Base-by-base conservation (phyloP, 2,113 vertebrate species). In the Hemiprocne comata region DNA sequence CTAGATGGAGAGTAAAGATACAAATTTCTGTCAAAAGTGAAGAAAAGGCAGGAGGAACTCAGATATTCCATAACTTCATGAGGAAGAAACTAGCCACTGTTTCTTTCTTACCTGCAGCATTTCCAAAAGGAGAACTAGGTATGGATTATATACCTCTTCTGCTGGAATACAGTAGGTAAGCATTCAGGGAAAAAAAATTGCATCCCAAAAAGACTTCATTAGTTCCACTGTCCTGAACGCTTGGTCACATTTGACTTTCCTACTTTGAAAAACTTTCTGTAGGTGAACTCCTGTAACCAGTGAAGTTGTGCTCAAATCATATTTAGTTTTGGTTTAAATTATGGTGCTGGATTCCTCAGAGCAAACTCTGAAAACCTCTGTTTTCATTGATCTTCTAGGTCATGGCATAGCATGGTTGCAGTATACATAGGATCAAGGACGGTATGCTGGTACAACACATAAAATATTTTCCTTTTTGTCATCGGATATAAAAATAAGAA, bases 381-480 rank as follows among this genome's bases (percentile, higher is more conserved):
- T 83, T 84, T 95, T 83, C 87, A 80, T 74, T 94, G 88, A 94
- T 95, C 92, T 84, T 74, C 19, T 64, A 86, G 95, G 83, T 94
- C 94, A 67, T 28, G 61, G 42, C 83, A 81, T n/a, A 67, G 25
- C 13, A 38, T 42, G 33, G 46, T 54, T 77, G 55, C 34, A 71
- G 40, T 24, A 58, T 34, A 66, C 34, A 33, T 18, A 38, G 34
- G 86, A 90, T 93, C 83, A 96, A 81, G 80, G 83, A 84, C 46
- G 51, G 24, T 81, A 29, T 40, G 67, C 54, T 33, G 21, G 19
- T 19, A 58, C 38, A 3, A 3, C 46, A 95, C 72, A 88, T 55
- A 44, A 86, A 85, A 80, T 75, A 55, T 4, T 42, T 4, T 80
- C 18, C 46, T 33, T 92, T 96, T 93, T 57, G 86, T 72, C 46